Evolutionary conservation across 2,797 vertebrate genomes (phyloP), one percentile per base, ranked within the genome.

Genomic region (Takifugu rubripes): DNA sequence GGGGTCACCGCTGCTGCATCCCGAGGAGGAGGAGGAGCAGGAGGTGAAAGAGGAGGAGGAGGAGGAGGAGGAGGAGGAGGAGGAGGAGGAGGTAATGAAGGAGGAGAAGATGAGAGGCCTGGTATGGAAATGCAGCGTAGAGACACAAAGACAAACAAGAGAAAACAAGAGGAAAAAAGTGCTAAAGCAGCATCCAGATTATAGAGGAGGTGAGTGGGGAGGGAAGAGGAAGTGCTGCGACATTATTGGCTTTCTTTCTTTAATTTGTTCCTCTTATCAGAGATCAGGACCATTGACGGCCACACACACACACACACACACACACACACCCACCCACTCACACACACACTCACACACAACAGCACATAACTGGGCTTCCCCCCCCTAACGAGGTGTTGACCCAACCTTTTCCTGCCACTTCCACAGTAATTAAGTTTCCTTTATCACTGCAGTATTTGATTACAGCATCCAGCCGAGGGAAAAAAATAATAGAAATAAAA

Each of bases 111-210:
- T 31, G 24, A 55, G 21, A 61, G 50, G 31, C 49, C 15, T 11
- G n/a, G n/a, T 14, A 17, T 33, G 3, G 46, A 68, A 64, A 64
- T 25, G 40, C 43, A 59, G 54, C 44, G 68, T 45, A 59, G 15
- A 46, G 25, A 59, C 17, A 64, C 47, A 55, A 61, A 43, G 40
- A 14, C 29, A 44, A 59, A 64, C 7, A 46, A 46, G 8, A 46
- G 6, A 46, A 46, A n/a, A 21, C 16, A 50, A 52, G 46, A 59
- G 66, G 63, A 74, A 64, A 67, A 77, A 77, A 73, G 56, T 63
- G 71, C 56, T 56, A 71, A 51, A 75, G 73, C 77, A 74, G 72
- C 81, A 79, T 56, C 31, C 56, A 69, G 83, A 86, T 83, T 79
- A 84, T 63, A 84, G 71, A 72, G 56, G 61, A 66, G 70, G 68